Percentiles rank a stretch among this genome's conserved stretches.
Evolutionary conservation across 1,140 invertebrate genomes (phyloP).

Genomic region (Thereuonema tuberculata): DNA sequence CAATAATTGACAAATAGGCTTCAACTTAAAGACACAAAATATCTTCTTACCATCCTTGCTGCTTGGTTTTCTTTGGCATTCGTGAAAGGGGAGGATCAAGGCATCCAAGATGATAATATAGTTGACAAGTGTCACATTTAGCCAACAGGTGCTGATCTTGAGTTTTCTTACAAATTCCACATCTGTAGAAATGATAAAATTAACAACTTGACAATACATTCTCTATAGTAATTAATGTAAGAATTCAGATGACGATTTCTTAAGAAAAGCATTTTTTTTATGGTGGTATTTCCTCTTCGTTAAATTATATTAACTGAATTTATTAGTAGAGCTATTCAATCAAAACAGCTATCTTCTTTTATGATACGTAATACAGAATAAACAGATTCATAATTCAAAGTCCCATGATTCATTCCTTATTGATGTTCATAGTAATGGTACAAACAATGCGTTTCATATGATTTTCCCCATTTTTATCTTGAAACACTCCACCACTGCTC

Average conservation of each 20-base stretch:
- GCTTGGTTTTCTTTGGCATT: conserved; percentile 87
- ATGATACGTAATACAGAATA: no score
- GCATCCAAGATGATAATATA: conserved; percentile 87
- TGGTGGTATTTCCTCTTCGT: no score
- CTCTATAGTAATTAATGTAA: no score
- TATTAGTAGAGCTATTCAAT: no score
- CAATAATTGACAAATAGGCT: not conserved
- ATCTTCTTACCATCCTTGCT: conserved; percentile 61
- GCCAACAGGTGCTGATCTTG: conserved; percentile 76
- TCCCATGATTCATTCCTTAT: no score
- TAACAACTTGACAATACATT: conserved; percentile 51
- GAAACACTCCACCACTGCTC: no score
- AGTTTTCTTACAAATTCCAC: conserved; percentile 66
- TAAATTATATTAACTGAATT: no score
- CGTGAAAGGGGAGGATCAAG: conserved; percentile 78
- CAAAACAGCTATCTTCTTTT: not conserved
- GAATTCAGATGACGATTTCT: no score
- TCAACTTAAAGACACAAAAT: not conserved
- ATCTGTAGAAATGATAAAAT: conserved; percentile 39
- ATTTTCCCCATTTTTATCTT: no score
- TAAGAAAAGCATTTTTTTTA: not conserved
- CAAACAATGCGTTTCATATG: no score
- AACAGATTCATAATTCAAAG: no score
- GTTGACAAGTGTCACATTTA: conserved; percentile 84
- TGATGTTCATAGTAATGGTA: no score